Conservation (phyloP, 2,888 invertebrate genomes). For the Lampropteryx suffumata region DNA sequence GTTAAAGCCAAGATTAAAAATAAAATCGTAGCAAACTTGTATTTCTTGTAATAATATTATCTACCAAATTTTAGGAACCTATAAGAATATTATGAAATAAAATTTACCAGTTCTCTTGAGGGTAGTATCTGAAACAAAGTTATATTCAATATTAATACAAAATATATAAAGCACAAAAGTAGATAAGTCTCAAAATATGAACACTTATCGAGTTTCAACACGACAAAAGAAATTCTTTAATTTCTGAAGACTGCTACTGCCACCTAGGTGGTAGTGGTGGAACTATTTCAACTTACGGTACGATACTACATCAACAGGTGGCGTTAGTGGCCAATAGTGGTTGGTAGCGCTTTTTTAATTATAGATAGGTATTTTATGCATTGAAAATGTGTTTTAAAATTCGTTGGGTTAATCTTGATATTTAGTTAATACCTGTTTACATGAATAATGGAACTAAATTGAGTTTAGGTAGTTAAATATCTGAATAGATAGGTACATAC, state of each 20-base stretch:
- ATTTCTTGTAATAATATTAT: too few species aligned
- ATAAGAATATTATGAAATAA: conserved; percentile 20
- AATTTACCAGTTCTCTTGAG: conserved; percentile 78
- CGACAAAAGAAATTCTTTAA: background rate
- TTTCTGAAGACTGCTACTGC: conserved; percentile 44
- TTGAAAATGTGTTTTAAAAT: background rate
- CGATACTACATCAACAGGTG: conserved; percentile 37
- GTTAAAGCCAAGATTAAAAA: too few species aligned
- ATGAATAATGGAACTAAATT: too few species aligned
- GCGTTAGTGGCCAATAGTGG: conserved; percentile 27
- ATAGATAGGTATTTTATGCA: too few species aligned
- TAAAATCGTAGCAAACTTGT: too few species aligned
- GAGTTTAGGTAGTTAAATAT: too few species aligned
- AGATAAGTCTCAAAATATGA: too few species aligned
- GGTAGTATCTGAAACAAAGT: conserved; percentile 81
- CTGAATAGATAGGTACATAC: too few species aligned
- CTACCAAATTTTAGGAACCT: too few species aligned
- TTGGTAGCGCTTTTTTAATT: background rate
- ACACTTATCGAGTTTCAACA: conserved; percentile 1
- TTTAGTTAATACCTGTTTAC: too few species aligned
- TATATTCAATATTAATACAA: conserved; percentile 56
- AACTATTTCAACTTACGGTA: conserved; percentile 38
- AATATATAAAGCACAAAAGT: conserved; percentile 32
- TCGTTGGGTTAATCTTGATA: too few species aligned
- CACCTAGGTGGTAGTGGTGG: conserved; percentile 47